phyloP scores from a whole-genome alignment of 2,888 invertebrate species.

The Stenchaetothrips biformis region DNA sequence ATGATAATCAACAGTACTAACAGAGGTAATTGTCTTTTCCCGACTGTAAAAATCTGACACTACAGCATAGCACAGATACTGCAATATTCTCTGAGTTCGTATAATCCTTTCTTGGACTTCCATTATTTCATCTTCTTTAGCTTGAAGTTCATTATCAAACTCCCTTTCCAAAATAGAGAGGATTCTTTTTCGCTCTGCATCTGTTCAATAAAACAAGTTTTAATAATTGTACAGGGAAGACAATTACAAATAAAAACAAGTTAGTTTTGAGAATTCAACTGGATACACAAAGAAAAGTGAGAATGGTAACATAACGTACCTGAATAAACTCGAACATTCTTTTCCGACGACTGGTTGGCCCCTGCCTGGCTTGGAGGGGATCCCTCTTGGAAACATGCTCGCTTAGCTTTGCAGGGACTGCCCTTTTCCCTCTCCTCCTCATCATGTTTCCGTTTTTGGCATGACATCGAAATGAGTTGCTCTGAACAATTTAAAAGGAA shows the following conservation, averaged over 20 bases:
- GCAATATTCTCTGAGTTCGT: conserved; percentile 3
- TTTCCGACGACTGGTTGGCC: not conserved
- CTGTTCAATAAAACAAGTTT: not conserved
- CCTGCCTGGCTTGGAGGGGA: not conserved
- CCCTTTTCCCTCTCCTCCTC: not conserved
- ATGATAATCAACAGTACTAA: not conserved
- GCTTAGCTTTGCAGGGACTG: not conserved
- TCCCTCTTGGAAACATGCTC: not conserved
- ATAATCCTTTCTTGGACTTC: conserved; percentile 27
- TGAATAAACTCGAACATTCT: not conserved
- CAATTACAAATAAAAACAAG: not conserved
- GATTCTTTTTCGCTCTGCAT: conserved; percentile 8
- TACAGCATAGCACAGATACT: conserved; percentile 28
- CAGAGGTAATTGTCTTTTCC: conserved; percentile 11
- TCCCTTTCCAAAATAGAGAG: conserved; percentile 7
- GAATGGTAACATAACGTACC: not conserved
- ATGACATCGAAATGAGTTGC: not conserved
- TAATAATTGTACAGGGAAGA: not conserved
- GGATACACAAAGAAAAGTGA: not conserved
- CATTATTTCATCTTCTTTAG: conserved; percentile 16
- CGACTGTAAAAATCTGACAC: conserved; percentile 20
- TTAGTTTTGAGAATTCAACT: not conserved
- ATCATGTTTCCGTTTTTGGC: not conserved
- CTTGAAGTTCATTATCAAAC: conserved; percentile 26
- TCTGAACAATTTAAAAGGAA: not conserved